Evolutionary conservation across 2,797 vertebrate species (phyloP), one percentile per base, ranked within the genome.

Genomic region (Propithecus deckenii): DNA sequence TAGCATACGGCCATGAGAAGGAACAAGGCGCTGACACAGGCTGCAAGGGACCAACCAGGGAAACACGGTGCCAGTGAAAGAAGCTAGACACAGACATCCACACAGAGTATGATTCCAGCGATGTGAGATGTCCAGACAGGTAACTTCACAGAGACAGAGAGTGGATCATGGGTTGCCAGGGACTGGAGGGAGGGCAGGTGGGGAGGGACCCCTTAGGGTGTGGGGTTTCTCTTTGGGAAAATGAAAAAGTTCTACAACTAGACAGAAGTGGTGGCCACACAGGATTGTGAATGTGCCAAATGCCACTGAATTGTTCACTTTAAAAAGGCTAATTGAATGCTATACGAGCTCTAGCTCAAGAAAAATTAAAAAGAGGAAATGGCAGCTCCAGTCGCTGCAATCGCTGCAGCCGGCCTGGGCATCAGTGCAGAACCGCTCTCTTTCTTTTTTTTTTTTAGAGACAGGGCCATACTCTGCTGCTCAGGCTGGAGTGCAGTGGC

Each of bases 251-350:
- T 22, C 32, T 7, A 2, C n/a, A 59, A 5, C 28, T 7, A 38
- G 30, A 20, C 3, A 4, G 17, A 43, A 18, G 22, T 4, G 14
- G 38, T 0, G 17, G n/a, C 5, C 0, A 1, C 69, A 1, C 7
- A 23, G 35, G 48, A 4, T 14, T 0, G 0, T 23, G 30, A 17
- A 35, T 2, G 7, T 3, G 4, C 83, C 41, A 12, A 7, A 35
- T 2, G 32, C 30, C 46, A 12, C 25, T 4, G 41, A 50, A 48
- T 25, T 2, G 4, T 12, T 13, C 7, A 1, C 67, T 38, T 48
- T 4, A 4, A 20, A 14, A 46, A 11, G 46, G 38, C 1, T 4
- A 15, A 7, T 0, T 0, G 41, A 0, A 0, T 0, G 0, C 0
- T 46, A 2, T 0, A 0, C 0, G 5, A 17, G 10, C 69, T 9